Base-by-base conservation (phyloP, 2,888 invertebrate species). In the Orchesellides sinensis region DNA sequence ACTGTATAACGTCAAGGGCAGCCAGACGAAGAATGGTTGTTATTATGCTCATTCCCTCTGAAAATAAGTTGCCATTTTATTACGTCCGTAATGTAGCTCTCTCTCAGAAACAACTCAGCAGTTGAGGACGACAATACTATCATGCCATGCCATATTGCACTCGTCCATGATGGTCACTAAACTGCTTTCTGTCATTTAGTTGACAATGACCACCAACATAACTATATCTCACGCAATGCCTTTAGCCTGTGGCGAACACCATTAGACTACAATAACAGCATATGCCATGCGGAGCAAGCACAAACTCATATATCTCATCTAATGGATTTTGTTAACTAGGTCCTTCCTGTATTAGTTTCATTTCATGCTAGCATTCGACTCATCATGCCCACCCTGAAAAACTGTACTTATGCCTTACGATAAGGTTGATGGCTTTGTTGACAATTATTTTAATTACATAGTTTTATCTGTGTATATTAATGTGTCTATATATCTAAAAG, bases 171-270 rank as follows among this genome's bases (percentile, higher is more conserved):
- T n/a, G n/a, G n/a, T n/a, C n/a, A n/a, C n/a, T n/a, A n/a, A n/a
- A n/a, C n/a, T n/a, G 29, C 12, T n/a, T 56, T 25, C 66, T 66
- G 56, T 66, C 66, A 56, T 75, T 63, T 1, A 32, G 65, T 66
- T 74, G 74, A 74, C 74, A 74, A 74, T 74, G 74, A 74, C 74
- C 74, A 66, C 66, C 56, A 75, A 40, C 25, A n/a, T 32, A 72
- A 45, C 35, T 47, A n/a, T 56, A 49, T 74, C 74, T 74, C 75
- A 75, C 75, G 75, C 75, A 66, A 66, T 49, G 32, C 47, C 10
- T 14, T 40, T n/a, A 40, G 40, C n/a, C 40, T 40, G 40, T 40
- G 40, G 4, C 23, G 29, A 8, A 65, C 23, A 23, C 21, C 10
- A 12, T 65, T 40, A 40, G 29, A 27, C n/a, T 61, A 3, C 32